phyloP scores from a whole-genome alignment of 2,113 vertebrate species.

The Embiotoca jacksoni region DNA sequence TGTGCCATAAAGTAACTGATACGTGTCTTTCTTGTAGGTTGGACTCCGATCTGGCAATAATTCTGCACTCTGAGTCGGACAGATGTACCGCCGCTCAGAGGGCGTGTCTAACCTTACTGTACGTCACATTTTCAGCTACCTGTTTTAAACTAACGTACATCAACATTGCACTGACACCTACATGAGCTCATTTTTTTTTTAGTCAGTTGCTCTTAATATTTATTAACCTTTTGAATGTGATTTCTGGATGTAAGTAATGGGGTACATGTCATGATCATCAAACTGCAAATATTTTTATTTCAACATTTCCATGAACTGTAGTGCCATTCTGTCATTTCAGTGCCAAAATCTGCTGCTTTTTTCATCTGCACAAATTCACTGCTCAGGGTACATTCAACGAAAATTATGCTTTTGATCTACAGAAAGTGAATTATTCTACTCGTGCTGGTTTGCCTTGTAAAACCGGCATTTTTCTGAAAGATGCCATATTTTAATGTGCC shows the following conservation, averaged over 20 bases:
- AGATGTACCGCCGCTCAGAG: background rate
- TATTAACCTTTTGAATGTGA: constrained; percentile 2
- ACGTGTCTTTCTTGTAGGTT: background rate
- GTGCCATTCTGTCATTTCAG: constrained; percentile 46
- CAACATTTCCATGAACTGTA: constrained; percentile 10
- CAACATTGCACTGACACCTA: constrained; percentile 32
- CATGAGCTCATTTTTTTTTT: background rate
- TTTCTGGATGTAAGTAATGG: background rate
- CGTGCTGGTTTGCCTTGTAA: constrained; percentile 34
- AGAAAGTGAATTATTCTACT: constrained; percentile 23
- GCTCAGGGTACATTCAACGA: constrained; percentile 60
- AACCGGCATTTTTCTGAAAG: constrained; percentile 23
- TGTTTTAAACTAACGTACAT: constrained; percentile 31
- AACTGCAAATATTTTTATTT: constrained; percentile 18
- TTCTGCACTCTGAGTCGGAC: constrained; percentile 12
- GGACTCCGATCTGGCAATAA: constrained; percentile 17
- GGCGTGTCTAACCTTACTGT: background rate
- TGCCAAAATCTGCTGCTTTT: constrained; percentile 41
- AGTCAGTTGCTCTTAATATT: constrained; percentile 13
- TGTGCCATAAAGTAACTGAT: background rate
- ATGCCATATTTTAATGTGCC: constrained; percentile 35
- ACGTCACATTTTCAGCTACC: background rate
- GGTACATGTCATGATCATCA: background rate
- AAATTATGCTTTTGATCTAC: background rate
- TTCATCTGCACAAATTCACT: constrained; percentile 28